Percentiles rank a stretch among this genome's conserved stretches.
These are phyloP conservation scores for Drosophila bocki DNA, from an alignment of 1,140 invertebrate genomes.

Conservation along the genomic window DNA sequence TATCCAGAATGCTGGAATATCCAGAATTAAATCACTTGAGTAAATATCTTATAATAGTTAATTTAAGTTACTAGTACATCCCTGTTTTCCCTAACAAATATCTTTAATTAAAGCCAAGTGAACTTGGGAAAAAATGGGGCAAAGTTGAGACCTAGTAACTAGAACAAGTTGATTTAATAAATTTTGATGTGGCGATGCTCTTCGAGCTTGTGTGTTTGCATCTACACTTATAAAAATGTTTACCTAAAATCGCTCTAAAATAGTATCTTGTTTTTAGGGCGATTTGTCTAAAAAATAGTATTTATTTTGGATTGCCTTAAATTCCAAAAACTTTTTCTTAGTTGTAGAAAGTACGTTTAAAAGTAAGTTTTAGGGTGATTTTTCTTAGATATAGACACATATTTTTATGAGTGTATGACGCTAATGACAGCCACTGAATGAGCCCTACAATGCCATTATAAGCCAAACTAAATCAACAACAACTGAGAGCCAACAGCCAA, in stretches of 20 bases:
- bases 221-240: background rate
- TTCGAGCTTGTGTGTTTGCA: conserved; percentile 8
- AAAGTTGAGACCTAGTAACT: background rate
- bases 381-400: too few relatives aligned
- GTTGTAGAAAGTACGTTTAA: too few relatives aligned
- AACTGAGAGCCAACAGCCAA: conserved; percentile 36
- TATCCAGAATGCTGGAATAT: too few relatives aligned
- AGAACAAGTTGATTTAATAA: conserved; percentile 37
- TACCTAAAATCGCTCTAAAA: too few relatives aligned
- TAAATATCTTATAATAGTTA: too few relatives aligned
- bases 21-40: too few relatives aligned
- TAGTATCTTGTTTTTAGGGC: too few relatives aligned
- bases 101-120: conserved; percentile 2
- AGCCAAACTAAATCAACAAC: conserved; percentile 65
- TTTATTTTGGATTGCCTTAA: too few relatives aligned
- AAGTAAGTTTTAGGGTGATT: too few relatives aligned
- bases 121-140: background rate
- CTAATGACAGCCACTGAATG: conserved; percentile 48
- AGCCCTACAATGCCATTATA: conserved; percentile 57
- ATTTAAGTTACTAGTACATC: background rate
- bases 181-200: conserved; percentile 47
- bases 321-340: too few relatives aligned
- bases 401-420: conserved; percentile 4
- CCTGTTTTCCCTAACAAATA: background rate
- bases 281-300: too few relatives aligned